Evolutionary conservation across 1,140 invertebrate genomes (phyloP).

Genomic region (Drosophila watanabei): DNA sequence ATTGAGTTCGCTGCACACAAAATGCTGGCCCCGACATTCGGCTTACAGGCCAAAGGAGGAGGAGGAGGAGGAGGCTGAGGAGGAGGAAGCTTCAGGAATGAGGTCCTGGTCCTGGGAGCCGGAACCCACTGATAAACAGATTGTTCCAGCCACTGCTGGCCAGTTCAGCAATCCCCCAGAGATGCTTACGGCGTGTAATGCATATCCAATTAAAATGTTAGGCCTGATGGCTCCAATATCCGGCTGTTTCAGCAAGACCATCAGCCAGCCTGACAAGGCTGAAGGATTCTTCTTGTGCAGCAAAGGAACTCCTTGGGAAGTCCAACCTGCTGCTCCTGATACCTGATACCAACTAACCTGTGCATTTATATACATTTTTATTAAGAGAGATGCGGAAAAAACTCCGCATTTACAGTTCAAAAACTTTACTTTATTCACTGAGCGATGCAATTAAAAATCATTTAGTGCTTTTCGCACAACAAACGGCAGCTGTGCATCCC

Average conservation of each 20-base stretch:
- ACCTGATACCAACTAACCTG: no score
- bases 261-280: slow-evolving; percentile 5
- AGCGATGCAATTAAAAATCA: slow-evolving; percentile 45
- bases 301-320: no score
- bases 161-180: slow-evolving; percentile 3
- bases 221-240: slow-evolving; percentile 7
- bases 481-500: slow-evolving; percentile 24
- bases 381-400: background rate
- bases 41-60: background rate
- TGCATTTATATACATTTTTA: no score
- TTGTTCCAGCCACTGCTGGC: slow-evolving; percentile 2
- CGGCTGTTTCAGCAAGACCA: background rate
- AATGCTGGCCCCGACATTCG: slow-evolving; percentile 1
- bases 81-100: background rate
- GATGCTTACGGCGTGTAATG: slow-evolving; percentile 37
- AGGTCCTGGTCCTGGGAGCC: background rate
- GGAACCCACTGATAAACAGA: slow-evolving; percentile 28
- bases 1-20: slow-evolving; percentile 30
- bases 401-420: background rate
- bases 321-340: no score
- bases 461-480: slow-evolving; percentile 22
- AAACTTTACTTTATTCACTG: slow-evolving; percentile 9
- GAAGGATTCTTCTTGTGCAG: background rate
- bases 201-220: slow-evolving; percentile 60
- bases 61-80: background rate